phyloP scores from a whole-genome alignment of 2,113 vertebrate genomes.

The Platichthys flesus region DNA sequence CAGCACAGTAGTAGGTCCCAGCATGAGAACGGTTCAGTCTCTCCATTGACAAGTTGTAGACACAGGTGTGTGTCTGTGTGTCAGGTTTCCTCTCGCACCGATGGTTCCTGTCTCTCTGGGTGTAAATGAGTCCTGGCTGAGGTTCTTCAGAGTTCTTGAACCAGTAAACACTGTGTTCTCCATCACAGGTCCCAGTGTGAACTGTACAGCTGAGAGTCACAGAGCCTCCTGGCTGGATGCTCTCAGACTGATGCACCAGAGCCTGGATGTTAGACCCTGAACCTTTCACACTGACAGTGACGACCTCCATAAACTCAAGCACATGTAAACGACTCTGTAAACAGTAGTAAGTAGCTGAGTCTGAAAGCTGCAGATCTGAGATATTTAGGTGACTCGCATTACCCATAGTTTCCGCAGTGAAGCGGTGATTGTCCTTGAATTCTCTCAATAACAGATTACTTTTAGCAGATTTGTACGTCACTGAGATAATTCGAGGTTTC shows the following conservation, averaged over 20 bases:
- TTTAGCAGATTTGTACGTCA: fast-evolving
- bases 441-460: background rate
- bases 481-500: constrained; percentile 30
- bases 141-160: constrained; percentile 32
- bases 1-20: constrained; percentile 54
- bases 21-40: constrained; percentile 12
- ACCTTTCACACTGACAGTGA: background rate
- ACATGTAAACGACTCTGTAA: fast-evolving
- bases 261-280: background rate
- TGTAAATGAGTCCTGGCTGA: constrained; percentile 58
- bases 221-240: constrained; percentile 47
- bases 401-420: background rate
- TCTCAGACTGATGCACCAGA: constrained; percentile 48
- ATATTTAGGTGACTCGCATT: constrained; percentile 50
- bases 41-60: constrained; percentile 39
- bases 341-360: constrained; percentile 66
- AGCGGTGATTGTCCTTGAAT: constrained; percentile 17
- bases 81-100: constrained; percentile 37
- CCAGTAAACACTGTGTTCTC: constrained; percentile 70
- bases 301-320: background rate
- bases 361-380: constrained; percentile 14
- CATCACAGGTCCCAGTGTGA: constrained; percentile 50
- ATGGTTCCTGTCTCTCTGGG: constrained; percentile 29
- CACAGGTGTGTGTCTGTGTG: constrained; percentile 50
- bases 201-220: constrained; percentile 64